Base-by-base conservation (phyloP, 2,113 vertebrate species). In the Cinclus cinclus region DNA sequence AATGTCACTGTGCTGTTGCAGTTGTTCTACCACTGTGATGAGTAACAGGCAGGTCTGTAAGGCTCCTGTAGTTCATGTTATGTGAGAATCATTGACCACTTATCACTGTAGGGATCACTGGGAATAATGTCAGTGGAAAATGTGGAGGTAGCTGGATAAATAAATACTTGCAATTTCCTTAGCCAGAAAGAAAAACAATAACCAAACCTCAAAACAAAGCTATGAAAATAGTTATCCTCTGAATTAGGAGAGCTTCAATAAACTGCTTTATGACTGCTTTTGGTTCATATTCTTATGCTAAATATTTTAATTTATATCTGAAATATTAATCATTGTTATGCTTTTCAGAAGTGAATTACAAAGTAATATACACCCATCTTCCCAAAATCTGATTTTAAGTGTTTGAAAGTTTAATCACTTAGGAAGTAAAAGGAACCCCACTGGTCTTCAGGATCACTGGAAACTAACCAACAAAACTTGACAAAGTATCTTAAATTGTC, bases 1-100 rank as follows among this genome's bases (percentile, higher is more conserved):
- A 97, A 95, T 96, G 86, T 89, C 94, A 94, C 83, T 56, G n/a
- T 37, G 73, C 56, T 94, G 39, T 87, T 21, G 8, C 47, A 73
- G 78, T 60, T 93, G 79, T 93, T 89, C 76, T 49, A 73, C 64
- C 44, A 77, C 74, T 83, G 78, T 87, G 85, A 90, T 84, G 59
- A 90, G 69, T 87, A 94, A 90, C 4, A 18, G 88, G 67, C 79
- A 86, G 21, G 15, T 30, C 64, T 39, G 7, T 53, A 44, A 63
- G 79, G 50, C 25, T 87, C 31, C 64, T 80, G 65, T 30, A 87
- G 67, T n/a, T 94, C 83, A 78, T 82, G 78, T 41, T n/a, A 7
- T 42, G 37, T 1, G 1, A 35, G 58, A 77, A 77, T 87, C 92
- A 89, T 8, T 82, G 83, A 62, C 58, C 87, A 95, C 92, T 96